phyloP scores from a whole-genome alignment of 2,113 vertebrate species.

The Otolemur garnettii region DNA sequence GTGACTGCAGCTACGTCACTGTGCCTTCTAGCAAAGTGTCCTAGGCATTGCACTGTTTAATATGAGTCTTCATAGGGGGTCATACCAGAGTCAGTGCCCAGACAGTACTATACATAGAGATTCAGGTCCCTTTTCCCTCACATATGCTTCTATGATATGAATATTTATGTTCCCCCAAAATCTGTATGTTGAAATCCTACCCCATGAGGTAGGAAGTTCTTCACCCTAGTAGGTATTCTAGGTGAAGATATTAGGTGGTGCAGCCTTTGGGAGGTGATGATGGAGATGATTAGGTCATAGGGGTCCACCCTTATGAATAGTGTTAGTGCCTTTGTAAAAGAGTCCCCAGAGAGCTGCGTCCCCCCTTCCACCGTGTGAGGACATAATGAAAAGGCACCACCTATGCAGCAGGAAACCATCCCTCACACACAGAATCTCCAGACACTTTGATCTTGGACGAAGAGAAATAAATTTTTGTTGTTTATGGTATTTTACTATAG shows the following conservation, averaged over 20 bases:
- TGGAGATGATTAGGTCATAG: background rate
- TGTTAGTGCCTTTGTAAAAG: background rate
- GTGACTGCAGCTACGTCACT: no score
- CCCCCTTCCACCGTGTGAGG: accelerated
- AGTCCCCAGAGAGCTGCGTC: background rate
- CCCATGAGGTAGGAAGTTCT: background rate
- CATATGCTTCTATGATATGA: background rate
- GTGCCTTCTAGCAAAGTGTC: background rate
- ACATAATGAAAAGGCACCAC: background rate
- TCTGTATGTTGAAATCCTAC: background rate
- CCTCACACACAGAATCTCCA: background rate
- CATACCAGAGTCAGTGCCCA: background rate
- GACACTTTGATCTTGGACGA: background rate
- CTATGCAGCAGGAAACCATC: background rate
- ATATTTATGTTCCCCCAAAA: background rate
- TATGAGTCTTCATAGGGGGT: no score
- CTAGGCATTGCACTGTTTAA: accelerated
- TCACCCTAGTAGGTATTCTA: no score
- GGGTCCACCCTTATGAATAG: background rate
- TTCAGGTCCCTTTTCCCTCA: background rate
- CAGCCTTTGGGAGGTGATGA: background rate
- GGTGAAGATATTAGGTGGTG: background rate
- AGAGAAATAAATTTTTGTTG: background rate
- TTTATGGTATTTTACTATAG: background rate
- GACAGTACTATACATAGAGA: accelerated